Evolutionary conservation across 2,113 vertebrate genomes (phyloP), one percentile per base, ranked within the genome.

Genomic region (Lucifuga dentata): DNA sequence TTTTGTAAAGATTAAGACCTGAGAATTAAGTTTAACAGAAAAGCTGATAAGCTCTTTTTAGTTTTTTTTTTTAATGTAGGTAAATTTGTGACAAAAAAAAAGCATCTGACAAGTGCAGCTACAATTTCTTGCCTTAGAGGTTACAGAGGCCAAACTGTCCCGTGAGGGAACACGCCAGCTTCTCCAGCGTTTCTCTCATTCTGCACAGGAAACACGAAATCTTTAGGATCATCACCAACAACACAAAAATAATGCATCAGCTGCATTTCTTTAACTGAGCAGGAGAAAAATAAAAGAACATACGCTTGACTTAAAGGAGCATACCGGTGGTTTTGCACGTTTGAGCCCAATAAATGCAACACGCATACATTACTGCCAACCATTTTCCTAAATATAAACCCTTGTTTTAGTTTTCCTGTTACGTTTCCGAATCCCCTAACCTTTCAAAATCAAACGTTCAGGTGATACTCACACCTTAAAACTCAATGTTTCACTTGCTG

Each of bases 141-240:
- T 94, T 94, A 91, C 92, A 94, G 93, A 94, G 93, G 94, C 93
- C 93, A 94, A 95, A 94, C 91, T 92, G 90, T 94, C 91, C 90
- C 90, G 90, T 91, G 88, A 93, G 92, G 93, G 93, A 93, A 94
- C 88, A 90, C 23, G 40, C 20, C 33, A 49, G 36, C 36, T 51
- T 5, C 35, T 48, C n/a, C n/a, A n/a, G n/a, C n/a, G n/a, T n/a
- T n/a, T n/a, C n/a, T n/a, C n/a, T n/a, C n/a, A n/a, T n/a, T n/a
- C n/a, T n/a, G n/a, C n/a, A n/a, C n/a, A n/a, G n/a, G n/a, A n/a
- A n/a, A n/a, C n/a, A n/a, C n/a, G n/a, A n/a, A n/a, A n/a, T n/a
- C n/a, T n/a, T n/a, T n/a, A n/a, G n/a, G n/a, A n/a, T n/a, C n/a
- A n/a, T n/a, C n/a, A n/a, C n/a, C n/a, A n/a, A n/a, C n/a, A n/a